phyloP scores from a whole-genome alignment of 2,113 vertebrate species.

The Macrotis lagotis region DNA sequence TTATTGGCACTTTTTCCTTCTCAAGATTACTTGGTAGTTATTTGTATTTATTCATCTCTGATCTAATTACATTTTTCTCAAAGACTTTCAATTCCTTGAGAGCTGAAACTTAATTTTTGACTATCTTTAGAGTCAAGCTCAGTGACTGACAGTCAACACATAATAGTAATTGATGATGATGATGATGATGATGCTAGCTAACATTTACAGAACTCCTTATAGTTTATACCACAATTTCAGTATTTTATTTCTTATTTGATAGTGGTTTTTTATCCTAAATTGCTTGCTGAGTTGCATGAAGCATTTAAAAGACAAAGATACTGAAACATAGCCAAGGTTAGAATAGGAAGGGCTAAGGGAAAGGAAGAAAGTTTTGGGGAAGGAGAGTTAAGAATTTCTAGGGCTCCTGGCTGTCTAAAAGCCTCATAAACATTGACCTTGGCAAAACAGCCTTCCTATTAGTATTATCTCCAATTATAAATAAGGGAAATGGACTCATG shows the following conservation, averaged over 20 bases:
- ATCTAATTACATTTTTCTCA: too few relatives aligned
- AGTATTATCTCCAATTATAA: neutral
- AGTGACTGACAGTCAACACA: neutral
- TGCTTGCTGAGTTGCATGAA: neutral
- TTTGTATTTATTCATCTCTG: neutral
- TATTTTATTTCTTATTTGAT: neutral
- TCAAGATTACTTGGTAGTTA: neutral
- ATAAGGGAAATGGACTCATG: neutral
- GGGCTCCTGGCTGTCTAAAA: neutral
- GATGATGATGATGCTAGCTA: neutral
- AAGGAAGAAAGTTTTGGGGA: neutral
- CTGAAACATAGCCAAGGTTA: neutral
- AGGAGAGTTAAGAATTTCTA: neutral
- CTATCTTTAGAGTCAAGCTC: neutral
- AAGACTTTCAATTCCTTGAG: neutral
- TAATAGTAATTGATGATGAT: neutral
- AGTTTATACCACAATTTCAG: neutral
- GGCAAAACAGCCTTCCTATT: neutral
- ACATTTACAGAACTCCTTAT: neutral
- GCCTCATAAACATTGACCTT: neutral
- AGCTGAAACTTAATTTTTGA: neutral
- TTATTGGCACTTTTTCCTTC: neutral
- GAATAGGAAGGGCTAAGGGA: neutral
- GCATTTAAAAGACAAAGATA: neutral
- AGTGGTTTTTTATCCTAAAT: neutral